These are phyloP conservation scores for Eublepharis macularius DNA, from an alignment of 2,113 vertebrate species.

Conservation along the genomic window DNA sequence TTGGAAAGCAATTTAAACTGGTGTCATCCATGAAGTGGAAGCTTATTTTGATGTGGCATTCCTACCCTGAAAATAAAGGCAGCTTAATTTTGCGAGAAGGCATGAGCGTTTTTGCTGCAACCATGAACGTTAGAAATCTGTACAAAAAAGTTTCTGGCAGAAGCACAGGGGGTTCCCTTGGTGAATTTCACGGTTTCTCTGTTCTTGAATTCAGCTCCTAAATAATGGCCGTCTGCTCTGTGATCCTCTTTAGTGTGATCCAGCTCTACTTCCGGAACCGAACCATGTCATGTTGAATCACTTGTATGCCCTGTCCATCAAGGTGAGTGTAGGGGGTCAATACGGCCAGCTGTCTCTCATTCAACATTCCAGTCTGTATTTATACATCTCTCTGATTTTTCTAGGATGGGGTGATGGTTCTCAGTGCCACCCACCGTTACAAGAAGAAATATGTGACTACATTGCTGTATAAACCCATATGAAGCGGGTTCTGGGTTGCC, in stretches of 20 bases:
- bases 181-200: no score
- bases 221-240: not conserved
- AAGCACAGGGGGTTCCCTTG: no score
- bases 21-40: not conserved
- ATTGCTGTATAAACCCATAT: constrained; percentile 96
- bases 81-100: not conserved
- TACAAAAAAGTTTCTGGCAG: no score
- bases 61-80: no score
- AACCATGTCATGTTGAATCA: constrained; percentile 99
- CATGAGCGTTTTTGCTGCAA: not conserved
- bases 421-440: constrained; percentile 95
- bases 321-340: constrained; percentile 70
- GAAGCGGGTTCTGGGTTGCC: constrained; percentile 47
- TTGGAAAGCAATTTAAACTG: not conserved
- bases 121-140: not conserved
- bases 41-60: not conserved
- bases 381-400: constrained; percentile 45
- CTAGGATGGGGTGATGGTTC: constrained; percentile 98
- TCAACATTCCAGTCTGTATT: not conserved
- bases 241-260: constrained; percentile 85
- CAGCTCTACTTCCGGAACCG: constrained; percentile 95
- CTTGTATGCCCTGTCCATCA: constrained; percentile 96
- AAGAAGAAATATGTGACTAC: constrained; percentile 99
- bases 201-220: not conserved
- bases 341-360: no score